phyloP scores from a whole-genome alignment of 1,140 invertebrate species.

The Tetranychus cinnabarinus region DNA sequence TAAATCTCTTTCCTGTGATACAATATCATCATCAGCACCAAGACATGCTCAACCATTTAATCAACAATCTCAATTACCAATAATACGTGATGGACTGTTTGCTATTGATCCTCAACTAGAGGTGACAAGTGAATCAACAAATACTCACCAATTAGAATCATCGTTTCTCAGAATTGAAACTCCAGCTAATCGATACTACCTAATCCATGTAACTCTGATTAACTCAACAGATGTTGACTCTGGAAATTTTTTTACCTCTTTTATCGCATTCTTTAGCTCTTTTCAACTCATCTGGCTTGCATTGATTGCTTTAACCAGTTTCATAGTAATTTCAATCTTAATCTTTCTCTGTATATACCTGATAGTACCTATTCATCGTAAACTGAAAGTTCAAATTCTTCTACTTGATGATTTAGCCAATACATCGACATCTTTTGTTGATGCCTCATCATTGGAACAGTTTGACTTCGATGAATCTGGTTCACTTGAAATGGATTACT shows the following conservation, averaged over 20 bases:
- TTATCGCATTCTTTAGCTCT: neutral
- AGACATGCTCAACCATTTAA: neutral
- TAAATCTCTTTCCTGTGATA: neutral
- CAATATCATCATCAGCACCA: neutral
- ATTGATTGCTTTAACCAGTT: neutral
- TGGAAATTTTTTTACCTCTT: neutral
- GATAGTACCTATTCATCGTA: neutral
- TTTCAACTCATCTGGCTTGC: neutral
- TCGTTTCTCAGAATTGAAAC: neutral
- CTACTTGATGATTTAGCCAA: neutral
- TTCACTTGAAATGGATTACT: neutral
- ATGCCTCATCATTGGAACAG: neutral
- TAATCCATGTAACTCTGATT: neutral
- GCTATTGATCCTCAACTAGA: neutral
- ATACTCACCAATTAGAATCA: neutral
- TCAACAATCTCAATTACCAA: neutral
- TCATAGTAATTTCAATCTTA: neutral
- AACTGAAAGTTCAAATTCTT: neutral
- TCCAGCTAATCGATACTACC: neutral
- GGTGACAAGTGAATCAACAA: neutral
- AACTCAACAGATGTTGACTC: neutral
- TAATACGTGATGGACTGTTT: neutral
- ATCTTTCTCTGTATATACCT: neutral
- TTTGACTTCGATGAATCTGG: neutral
- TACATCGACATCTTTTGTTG: neutral